A percentile compares a stretch with the other conserved stretches of the same genome.
phyloP scores from a whole-genome alignment of 1,140 invertebrate genomes.

The Nasonia vitripennis region DNA sequence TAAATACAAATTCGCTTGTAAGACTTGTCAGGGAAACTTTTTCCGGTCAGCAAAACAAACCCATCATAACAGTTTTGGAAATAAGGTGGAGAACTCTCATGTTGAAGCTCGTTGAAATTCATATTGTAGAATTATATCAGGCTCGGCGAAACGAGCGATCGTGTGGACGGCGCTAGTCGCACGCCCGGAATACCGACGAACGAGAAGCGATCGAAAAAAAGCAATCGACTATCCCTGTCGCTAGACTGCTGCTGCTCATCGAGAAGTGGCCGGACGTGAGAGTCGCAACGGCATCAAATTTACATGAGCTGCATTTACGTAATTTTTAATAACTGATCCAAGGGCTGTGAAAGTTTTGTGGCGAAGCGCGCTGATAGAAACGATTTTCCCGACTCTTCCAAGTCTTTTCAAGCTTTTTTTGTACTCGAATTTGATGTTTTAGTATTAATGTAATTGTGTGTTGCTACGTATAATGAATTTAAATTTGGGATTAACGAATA shows the following conservation, averaged over 20 bases:
- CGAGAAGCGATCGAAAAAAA: conserved; percentile 45
- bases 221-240: conserved; percentile 46
- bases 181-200: conserved; percentile 2
- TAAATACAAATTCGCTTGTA: neutral
- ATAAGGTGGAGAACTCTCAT: conserved; percentile 8
- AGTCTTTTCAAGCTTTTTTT: neutral
- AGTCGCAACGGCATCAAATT: neutral
- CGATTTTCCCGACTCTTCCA: conserved; percentile 8
- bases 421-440: neutral
- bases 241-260: conserved; percentile 51
- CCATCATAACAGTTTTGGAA: neutral
- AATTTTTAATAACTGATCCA: conserved; percentile 3
- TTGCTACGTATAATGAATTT: neutral
- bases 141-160: conserved; percentile 70
- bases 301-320: conserved; percentile 29
- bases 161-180: conserved; percentile 49
- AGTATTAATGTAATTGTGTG: neutral
- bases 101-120: conserved; percentile 66
- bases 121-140: conserved; percentile 70
- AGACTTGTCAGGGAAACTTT: conserved; percentile 44
- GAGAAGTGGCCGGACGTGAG: conserved; percentile 26
- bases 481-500: neutral
- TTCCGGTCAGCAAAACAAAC: conserved; percentile 15
- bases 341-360: conserved; percentile 38
- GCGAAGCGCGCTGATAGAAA: neutral